Percentiles rank a stretch among this genome's conserved stretches.
Conservation (phyloP, 1,140 invertebrate species). For the Asbolus verrucosus region DNA sequence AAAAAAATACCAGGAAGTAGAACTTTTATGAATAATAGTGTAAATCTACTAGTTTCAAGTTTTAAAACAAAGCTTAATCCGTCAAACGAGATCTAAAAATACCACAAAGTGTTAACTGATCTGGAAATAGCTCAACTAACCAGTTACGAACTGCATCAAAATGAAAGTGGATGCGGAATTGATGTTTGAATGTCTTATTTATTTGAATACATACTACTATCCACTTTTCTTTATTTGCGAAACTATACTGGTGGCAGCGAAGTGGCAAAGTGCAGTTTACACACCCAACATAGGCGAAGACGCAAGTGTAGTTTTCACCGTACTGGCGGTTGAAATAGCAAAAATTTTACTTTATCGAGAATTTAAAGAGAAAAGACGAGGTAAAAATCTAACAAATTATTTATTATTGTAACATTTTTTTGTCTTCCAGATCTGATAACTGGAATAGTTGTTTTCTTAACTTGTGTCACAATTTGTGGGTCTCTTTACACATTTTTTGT, state of each 20-base stretch:
- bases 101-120: slow-evolving; percentile 37
- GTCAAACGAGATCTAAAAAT: slow-evolving; percentile 24
- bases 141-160: background rate
- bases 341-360: slow-evolving; percentile 57
- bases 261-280: slow-evolving; percentile 54
- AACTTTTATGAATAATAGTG: too few species aligned
- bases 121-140: slow-evolving; percentile 27
- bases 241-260: slow-evolving; percentile 56
- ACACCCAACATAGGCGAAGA: slow-evolving; percentile 56
- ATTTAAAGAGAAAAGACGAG: slow-evolving; percentile 56
- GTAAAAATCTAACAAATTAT: slow-evolving; percentile 43
- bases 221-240: slow-evolving; percentile 57
- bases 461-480: slow-evolving; percentile 51
- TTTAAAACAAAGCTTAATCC: too few species aligned
- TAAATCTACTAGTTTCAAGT: too few species aligned
- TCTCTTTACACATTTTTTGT: slow-evolving; percentile 54
- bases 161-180: slow-evolving; percentile 59
- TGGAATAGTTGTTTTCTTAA: slow-evolving; percentile 54
- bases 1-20: too few species aligned
- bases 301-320: slow-evolving; percentile 53
- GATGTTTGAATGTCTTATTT: slow-evolving; percentile 60
- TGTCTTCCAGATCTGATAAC: slow-evolving; percentile 54
- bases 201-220: slow-evolving; percentile 58
- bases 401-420: background rate
- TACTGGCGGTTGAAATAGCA: slow-evolving; percentile 50